Percentiles rank a stretch among this genome's conserved stretches.
phyloP scores from a whole-genome alignment of 2,888 invertebrate species.

The Bellardia pandia region DNA sequence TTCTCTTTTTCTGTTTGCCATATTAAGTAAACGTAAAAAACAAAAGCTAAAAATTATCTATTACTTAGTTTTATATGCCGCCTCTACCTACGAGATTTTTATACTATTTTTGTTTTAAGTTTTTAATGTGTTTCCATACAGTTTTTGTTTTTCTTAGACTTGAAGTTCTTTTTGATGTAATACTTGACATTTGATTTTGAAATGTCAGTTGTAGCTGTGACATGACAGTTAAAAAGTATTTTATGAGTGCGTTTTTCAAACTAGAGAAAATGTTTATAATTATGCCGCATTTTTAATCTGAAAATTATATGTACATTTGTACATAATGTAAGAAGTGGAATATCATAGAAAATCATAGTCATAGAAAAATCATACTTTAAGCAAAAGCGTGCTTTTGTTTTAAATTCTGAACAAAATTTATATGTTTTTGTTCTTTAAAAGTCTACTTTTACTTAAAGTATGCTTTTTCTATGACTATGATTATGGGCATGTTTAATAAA shows the following conservation, averaged over 20 bases:
- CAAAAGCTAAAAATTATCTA: slow-evolving; percentile 42
- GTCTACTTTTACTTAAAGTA: too few relatives aligned
- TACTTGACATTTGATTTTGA: slow-evolving; percentile 68
- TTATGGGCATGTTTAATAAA: too few relatives aligned
- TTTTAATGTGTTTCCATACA: slow-evolving; percentile 34
- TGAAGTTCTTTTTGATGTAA: slow-evolving; percentile 56
- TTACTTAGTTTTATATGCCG: slow-evolving; percentile 45
- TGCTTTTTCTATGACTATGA: too few relatives aligned
- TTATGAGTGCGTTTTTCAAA: neutral
- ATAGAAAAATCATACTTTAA: too few relatives aligned
- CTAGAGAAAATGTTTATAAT: neutral
- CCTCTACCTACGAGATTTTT: slow-evolving; percentile 62
- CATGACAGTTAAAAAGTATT: slow-evolving; percentile 29
- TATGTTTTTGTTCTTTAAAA: too few relatives aligned
- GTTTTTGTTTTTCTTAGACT: slow-evolving; percentile 10
- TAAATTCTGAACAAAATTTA: too few relatives aligned
- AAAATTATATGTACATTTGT: neutral
- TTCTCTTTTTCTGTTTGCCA: slow-evolving; percentile 57
- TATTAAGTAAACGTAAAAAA: slow-evolving; percentile 54
- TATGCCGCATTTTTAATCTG: neutral
- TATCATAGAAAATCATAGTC: too few relatives aligned
- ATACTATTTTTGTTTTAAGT: slow-evolving; percentile 19
- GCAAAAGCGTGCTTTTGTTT: too few relatives aligned
- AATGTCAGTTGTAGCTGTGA: slow-evolving; percentile 58
- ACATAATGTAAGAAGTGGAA: neutral